phyloP scores from a whole-genome alignment of 2,888 invertebrate genomes.

The Coecobrya sp. region DNA sequence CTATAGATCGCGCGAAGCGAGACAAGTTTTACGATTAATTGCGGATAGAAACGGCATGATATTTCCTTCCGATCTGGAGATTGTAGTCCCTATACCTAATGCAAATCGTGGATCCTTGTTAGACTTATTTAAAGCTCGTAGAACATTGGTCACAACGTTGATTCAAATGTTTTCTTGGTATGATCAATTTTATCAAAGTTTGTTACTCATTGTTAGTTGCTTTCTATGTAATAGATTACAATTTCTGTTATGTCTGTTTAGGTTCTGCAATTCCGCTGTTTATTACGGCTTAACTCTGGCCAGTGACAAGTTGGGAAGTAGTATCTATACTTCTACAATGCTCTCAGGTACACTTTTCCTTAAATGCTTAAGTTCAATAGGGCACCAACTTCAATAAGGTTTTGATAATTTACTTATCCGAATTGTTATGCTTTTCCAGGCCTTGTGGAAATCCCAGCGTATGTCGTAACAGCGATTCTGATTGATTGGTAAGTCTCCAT shows the following conservation, averaged over 20 bases:
- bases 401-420: too few species aligned
- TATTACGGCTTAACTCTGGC: slow-evolving; percentile 87
- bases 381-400: too few species aligned
- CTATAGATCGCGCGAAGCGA: slow-evolving; percentile 85
- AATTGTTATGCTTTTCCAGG: slow-evolving; percentile 47
- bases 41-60: slow-evolving; percentile 85
- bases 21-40: slow-evolving; percentile 83
- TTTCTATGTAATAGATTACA: background rate
- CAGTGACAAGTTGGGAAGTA: slow-evolving; percentile 86
- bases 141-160: slow-evolving; percentile 76
- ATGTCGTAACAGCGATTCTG: slow-evolving; percentile 84
- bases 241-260: slow-evolving; percentile 61
- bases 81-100: slow-evolving; percentile 83
- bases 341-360: slow-evolving; percentile 86
- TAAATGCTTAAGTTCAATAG: background rate
- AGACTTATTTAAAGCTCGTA: slow-evolving; percentile 78
- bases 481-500: slow-evolving; percentile 85
- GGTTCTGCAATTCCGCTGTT: slow-evolving; percentile 87
- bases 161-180: slow-evolving; percentile 86
- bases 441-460: slow-evolving; percentile 87
- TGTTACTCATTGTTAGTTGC: background rate
- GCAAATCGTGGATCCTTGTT: slow-evolving; percentile 76
- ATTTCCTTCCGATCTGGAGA: slow-evolving; percentile 83
- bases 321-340: slow-evolving; percentile 86
- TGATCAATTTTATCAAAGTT: background rate